Conservation (phyloP, 2,888 invertebrate species). For the Plagodis dolabraria region DNA sequence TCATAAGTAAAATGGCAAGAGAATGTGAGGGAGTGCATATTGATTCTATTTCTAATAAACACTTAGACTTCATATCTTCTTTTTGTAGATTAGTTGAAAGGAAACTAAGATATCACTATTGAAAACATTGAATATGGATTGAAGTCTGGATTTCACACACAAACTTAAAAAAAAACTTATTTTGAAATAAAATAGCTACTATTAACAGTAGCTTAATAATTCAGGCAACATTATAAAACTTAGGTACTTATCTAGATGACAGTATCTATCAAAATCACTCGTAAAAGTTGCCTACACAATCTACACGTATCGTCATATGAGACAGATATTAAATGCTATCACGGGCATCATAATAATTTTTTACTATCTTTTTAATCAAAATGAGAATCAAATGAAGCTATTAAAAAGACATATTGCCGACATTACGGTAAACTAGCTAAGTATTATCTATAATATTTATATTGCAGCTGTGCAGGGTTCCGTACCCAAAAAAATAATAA, state of each 20-base stretch:
- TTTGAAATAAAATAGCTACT: too few relatives aligned
- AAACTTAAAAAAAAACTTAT: too few relatives aligned
- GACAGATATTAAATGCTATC: conserved; percentile 19
- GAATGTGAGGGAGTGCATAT: conserved; percentile 29
- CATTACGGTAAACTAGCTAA: conserved; percentile 7
- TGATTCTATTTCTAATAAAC: conserved; percentile 30
- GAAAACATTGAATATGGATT: not conserved
- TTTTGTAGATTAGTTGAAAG: conserved; percentile 11
- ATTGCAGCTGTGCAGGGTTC: not conserved
- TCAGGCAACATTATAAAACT: not conserved
- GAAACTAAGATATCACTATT: not conserved
- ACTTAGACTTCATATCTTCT: conserved; percentile 24
- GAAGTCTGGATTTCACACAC: too few relatives aligned
- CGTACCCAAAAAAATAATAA: not conserved
- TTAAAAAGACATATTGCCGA: conserved; percentile 23
- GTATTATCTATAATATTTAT: too few relatives aligned
- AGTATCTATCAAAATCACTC: conserved; percentile 1
- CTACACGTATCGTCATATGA: conserved; percentile 4
- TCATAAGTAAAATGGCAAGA: conserved; percentile 28
- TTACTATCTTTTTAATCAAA: conserved; percentile 26
- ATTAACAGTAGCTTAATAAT: not conserved
- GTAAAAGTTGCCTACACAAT: conserved; percentile 16
- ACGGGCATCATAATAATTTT: conserved; percentile 24
- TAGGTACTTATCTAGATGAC: not conserved
- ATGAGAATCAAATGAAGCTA: conserved; percentile 25